Conservation (phyloP, 2,888 invertebrate species). For the Diarsia rubi region DNA sequence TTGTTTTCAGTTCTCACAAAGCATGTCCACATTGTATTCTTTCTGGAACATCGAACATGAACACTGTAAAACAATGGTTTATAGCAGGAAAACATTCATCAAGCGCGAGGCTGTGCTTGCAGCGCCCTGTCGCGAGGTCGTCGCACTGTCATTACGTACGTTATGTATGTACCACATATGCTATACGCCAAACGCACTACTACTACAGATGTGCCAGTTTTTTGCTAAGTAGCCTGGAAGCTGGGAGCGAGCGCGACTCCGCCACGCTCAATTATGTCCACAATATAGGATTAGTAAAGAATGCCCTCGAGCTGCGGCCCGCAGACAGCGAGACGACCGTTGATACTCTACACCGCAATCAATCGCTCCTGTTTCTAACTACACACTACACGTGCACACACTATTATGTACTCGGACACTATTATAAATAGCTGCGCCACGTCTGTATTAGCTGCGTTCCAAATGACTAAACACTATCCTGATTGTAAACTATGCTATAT, state of each 20-base stretch:
- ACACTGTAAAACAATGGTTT: conserved; percentile 75
- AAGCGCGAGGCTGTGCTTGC: conserved; percentile 70
- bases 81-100: conserved; percentile 76
- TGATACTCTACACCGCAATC: conserved; percentile 70
- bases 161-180: conserved; percentile 69
- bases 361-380: conserved; percentile 69
- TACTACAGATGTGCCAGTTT: conserved; percentile 73
- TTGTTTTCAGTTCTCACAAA: conserved; percentile 69
- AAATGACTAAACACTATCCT: conserved; percentile 51
- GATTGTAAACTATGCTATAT: conserved; percentile 40
- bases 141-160: conserved; percentile 65
- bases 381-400: conserved; percentile 66
- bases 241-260: conserved; percentile 31
- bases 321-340: conserved; percentile 76
- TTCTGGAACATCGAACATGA: conserved; percentile 76
- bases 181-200: conserved; percentile 69
- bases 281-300: conserved; percentile 68
- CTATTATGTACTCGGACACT: conserved; percentile 54
- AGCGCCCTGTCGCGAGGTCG: conserved; percentile 68
- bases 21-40: conserved; percentile 73
- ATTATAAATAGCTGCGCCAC: conserved; percentile 60
- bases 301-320: conserved; percentile 66
- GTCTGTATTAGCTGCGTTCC: conserved; percentile 50
- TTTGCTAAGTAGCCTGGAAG: conserved; percentile 62
- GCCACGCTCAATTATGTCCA: conserved; percentile 56